Percentiles rank a stretch among this genome's conserved stretches.
Conservation (phyloP, 2,888 invertebrate genomes). For the Peribatodes rhomboidaria region DNA sequence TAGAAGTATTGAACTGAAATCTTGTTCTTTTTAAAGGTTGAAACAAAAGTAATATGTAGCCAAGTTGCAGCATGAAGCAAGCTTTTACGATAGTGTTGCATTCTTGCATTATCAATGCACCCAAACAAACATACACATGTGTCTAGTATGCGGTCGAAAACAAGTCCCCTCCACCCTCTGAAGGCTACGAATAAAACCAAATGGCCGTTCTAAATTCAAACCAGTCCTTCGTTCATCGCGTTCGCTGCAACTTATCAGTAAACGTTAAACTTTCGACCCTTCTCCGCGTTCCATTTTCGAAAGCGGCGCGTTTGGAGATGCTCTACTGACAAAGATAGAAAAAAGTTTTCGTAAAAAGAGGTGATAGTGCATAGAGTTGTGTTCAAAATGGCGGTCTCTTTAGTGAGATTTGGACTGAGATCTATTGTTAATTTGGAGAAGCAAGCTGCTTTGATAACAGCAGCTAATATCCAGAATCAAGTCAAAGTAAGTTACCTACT, state of each 20-base stretch:
- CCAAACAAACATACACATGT: slow-evolving; percentile 51
- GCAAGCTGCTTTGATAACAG: slow-evolving; percentile 67
- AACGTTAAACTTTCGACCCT: slow-evolving; percentile 39
- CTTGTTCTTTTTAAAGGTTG: no score
- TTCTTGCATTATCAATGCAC: slow-evolving; percentile 2
- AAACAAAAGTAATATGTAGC: no score
- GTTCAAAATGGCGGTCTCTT: slow-evolving; percentile 78
- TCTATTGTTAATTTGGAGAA: slow-evolving; percentile 71
- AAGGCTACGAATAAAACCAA: slow-evolving; percentile 69
- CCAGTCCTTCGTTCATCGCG: slow-evolving; percentile 57
- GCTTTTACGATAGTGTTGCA: neutral
- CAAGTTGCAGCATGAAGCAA: no score
- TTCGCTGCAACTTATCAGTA: slow-evolving; percentile 38
- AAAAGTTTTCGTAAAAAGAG: slow-evolving; percentile 1
- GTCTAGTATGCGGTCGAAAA: slow-evolving; percentile 37
- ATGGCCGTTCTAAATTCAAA: slow-evolving; percentile 63
- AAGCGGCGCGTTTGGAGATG: slow-evolving; percentile 43
- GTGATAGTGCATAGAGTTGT: slow-evolving; percentile 10
- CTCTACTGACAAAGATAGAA: slow-evolving; percentile 19
- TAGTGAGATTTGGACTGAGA: slow-evolving; percentile 75
- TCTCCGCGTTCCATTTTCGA: slow-evolving; percentile 43
- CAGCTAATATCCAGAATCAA: slow-evolving; percentile 67
- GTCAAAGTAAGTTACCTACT: slow-evolving; percentile 68
- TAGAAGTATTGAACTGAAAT: no score
- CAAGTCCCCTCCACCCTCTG: slow-evolving; percentile 53